phyloP scores from a whole-genome alignment of 2,113 vertebrate species.

The Ascaphus truei region DNA sequence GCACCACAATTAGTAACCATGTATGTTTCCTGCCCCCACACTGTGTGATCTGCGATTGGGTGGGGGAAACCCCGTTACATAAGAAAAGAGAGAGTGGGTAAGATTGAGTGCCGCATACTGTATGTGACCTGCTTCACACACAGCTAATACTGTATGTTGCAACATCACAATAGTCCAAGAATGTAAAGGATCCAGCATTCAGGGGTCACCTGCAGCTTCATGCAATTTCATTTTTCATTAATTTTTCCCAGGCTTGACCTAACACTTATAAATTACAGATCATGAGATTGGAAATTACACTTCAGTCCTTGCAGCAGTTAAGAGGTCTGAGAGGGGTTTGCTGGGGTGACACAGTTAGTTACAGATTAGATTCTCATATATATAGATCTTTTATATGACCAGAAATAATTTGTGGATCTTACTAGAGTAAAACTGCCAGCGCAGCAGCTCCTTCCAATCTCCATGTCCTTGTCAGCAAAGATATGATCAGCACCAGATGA shows the following conservation, averaged over 20 bases:
- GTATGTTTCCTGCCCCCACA: too few relatives aligned
- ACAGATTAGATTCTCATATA: conserved; percentile 7
- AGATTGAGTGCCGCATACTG: neutral
- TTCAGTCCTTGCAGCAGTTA: conserved; percentile 4
- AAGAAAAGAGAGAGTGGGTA: too few relatives aligned
- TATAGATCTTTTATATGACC: conserved; percentile 9
- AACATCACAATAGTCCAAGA: neutral
- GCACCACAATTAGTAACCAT: too few relatives aligned
- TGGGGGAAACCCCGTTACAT: too few relatives aligned
- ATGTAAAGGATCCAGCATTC: conserved; percentile 1
- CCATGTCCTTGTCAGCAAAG: conserved; percentile 35
- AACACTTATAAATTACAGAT: conserved; percentile 34
- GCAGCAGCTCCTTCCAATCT: conserved; percentile 27
- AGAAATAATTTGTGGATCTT: conserved; percentile 23
- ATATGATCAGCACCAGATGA: conserved; percentile 21
- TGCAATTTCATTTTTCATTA: conserved; percentile 37
- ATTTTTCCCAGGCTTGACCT: conserved; percentile 31
- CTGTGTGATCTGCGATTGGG: too few relatives aligned
- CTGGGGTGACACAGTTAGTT: conserved; percentile 15
- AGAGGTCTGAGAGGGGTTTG: conserved; percentile 20
- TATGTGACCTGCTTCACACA: conserved; percentile 3
- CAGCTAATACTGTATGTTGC: conserved; percentile 6
- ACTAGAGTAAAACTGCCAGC: conserved; percentile 20
- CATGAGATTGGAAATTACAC: conserved; percentile 22
- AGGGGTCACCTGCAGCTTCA: conserved; percentile 9